Conservation (phyloP, 2,797 vertebrate species). For the Arrhamphus sclerolepis region DNA sequence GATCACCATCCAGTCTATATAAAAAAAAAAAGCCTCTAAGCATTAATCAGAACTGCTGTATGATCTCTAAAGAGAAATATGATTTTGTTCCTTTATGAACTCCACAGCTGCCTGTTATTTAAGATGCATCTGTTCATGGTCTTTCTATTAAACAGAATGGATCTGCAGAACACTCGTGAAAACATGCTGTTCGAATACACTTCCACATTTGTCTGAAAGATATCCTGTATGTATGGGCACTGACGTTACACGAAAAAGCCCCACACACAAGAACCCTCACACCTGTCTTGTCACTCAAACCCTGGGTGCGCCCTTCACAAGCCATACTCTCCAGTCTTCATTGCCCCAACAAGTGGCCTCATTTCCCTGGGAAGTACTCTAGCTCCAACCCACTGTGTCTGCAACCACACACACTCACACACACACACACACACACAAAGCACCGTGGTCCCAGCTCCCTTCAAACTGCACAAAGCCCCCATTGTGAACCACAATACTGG, state of each 20-base stretch:
- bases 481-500: constrained; percentile 76
- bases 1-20: constrained; percentile 8
- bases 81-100: constrained; percentile 48
- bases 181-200: constrained; percentile 27
- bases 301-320: constrained; percentile 40
- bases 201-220: constrained; percentile 44
- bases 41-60: constrained; percentile 34
- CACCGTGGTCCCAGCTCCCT: constrained; percentile 68
- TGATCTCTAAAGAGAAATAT: constrained; percentile 51
- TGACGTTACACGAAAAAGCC: constrained; percentile 7
- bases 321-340: constrained; percentile 24
- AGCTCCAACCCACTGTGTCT: constrained; percentile 41
- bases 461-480: constrained; percentile 73
- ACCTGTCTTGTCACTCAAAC: constrained; percentile 73
- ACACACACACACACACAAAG: constrained; percentile 24
- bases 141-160: constrained; percentile 4
- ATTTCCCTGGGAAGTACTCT: constrained; percentile 65
- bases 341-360: constrained; percentile 59
- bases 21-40: constrained; percentile 3
- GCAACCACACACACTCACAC: not conserved
- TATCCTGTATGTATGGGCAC: constrained; percentile 23
- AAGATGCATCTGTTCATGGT: constrained; percentile 21
- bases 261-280: constrained; percentile 3
- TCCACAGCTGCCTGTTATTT: constrained; percentile 56
- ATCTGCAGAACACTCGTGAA: constrained; percentile 11